Evolutionary conservation across 2,888 invertebrate species (phyloP).

Genomic region (Stenolophus ochropezus): DNA sequence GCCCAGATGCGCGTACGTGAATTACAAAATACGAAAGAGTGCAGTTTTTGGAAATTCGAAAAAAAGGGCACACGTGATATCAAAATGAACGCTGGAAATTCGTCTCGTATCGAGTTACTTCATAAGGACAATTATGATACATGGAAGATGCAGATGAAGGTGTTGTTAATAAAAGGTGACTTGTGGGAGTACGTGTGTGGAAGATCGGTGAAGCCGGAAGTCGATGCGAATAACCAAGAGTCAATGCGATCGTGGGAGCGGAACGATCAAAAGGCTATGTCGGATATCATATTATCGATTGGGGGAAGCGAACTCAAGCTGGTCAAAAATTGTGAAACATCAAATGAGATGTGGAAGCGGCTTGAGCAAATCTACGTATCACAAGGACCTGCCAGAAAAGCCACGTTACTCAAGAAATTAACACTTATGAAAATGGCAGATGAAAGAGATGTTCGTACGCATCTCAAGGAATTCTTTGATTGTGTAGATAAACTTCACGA

Average conservation of each 20-base stretch:
- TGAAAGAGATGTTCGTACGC: too few species aligned
- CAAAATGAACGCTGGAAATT: background rate
- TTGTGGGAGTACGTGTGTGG: slow-evolving; percentile 51
- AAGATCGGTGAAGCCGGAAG: slow-evolving; percentile 18
- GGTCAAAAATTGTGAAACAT: slow-evolving; percentile 63
- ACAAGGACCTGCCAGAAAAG: slow-evolving; percentile 65
- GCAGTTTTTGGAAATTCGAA: background rate
- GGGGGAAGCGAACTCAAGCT: slow-evolving; percentile 63
- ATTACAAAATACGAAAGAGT: background rate
- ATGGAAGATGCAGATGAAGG: too few species aligned
- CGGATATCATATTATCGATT: slow-evolving; percentile 39
- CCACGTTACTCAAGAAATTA: too few species aligned
- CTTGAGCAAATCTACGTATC: slow-evolving; percentile 63
- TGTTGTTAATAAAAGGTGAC: slow-evolving; percentile 49
- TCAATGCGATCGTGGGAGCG: background rate
- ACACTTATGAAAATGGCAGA: too few species aligned
- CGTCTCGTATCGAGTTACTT: background rate
- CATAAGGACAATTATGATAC: slow-evolving; percentile 47
- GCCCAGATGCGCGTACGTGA: background rate
- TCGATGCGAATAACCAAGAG: background rate
- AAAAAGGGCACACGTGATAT: background rate
- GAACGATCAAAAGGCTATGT: background rate
- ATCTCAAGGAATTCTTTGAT: too few species aligned
- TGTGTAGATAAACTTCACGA: too few species aligned
- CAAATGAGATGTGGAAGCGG: slow-evolving; percentile 65